Conservation (phyloP, 1,140 invertebrate species). For the Branchinecta lynchi region DNA sequence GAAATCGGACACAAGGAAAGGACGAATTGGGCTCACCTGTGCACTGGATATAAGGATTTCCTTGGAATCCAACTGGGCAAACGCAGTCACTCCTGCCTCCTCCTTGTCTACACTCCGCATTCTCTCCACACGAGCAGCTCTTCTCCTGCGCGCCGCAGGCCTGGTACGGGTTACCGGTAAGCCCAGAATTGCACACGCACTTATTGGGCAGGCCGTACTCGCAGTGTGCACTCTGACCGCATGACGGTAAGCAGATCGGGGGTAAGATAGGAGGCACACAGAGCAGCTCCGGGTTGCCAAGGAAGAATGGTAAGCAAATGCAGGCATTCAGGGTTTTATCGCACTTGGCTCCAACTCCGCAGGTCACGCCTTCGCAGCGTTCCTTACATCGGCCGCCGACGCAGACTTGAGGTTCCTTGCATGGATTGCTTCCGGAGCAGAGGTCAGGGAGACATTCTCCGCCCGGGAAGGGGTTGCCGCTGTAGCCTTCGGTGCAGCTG, state of each 20-base stretch:
- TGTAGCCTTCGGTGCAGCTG: conserved; percentile 63
- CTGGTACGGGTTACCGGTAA: conserved; percentile 69
- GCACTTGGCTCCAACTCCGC: conserved; percentile 64
- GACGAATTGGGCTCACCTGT: conserved; percentile 35
- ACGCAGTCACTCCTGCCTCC: conserved; percentile 56
- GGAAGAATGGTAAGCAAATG: conserved; percentile 66
- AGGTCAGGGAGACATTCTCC: conserved; percentile 60
- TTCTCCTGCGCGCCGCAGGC: conserved; percentile 51
- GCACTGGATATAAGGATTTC: conserved; percentile 72
- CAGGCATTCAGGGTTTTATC: conserved; percentile 62
- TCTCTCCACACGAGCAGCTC: conserved; percentile 57
- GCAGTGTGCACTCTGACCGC: conserved; percentile 68
- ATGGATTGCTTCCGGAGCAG: conserved; percentile 56
- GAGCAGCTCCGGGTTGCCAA: conserved; percentile 70
- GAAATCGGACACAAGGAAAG: too few relatives aligned
- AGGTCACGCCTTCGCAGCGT: conserved; percentile 63
- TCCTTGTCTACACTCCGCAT: conserved; percentile 58
- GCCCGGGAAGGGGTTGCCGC: conserved; percentile 78
- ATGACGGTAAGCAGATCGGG: conserved; percentile 58
- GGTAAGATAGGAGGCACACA: conserved; percentile 71
- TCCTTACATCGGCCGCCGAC: conserved; percentile 67
- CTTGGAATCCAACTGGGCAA: conserved; percentile 61
- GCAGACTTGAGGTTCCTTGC: conserved; percentile 58
- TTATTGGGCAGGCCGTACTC: conserved; percentile 56
- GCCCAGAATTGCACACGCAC: conserved; percentile 68